Evolutionary conservation across 92 coral and sea anemone species (phyloP).

Genomic region (Zoanthus sociatus): DNA sequence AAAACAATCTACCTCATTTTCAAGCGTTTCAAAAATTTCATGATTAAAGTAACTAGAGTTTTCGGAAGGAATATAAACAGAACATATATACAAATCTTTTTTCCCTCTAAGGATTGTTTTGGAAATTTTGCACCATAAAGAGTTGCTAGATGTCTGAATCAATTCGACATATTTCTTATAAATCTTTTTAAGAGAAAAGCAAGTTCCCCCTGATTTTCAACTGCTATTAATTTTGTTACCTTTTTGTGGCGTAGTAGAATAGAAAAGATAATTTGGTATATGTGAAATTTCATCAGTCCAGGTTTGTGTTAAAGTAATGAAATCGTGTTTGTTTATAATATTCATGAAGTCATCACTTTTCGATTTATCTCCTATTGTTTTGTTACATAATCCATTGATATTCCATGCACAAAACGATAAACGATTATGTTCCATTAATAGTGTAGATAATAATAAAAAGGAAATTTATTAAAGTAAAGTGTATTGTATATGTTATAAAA

Average conservation of each 20-base stretch:
- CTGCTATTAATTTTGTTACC: background rate
- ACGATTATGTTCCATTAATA: constrained; percentile 2
- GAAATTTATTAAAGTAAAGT: background rate
- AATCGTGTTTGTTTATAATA: constrained; percentile 23
- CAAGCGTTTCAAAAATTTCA: background rate
- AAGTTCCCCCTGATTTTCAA: constrained; percentile 22
- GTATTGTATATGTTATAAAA: no score
- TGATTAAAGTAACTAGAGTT: background rate
- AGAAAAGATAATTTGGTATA: background rate
- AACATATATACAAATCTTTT: background rate
- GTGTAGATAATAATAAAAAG: background rate
- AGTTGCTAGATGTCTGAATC: background rate
- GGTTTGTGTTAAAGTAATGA: constrained; percentile 26
- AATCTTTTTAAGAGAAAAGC: background rate
- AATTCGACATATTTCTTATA: background rate
- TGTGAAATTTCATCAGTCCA: constrained; percentile 10
- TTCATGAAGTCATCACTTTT: constrained; percentile 21
- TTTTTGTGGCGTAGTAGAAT: background rate
- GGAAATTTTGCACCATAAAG: background rate
- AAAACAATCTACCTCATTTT: background rate
- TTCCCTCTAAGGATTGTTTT: background rate
- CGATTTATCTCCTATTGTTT: constrained; percentile 33
- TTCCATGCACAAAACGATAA: constrained; percentile 15
- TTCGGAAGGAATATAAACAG: background rate
- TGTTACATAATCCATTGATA: constrained; percentile 21